phyloP scores from a whole-genome alignment of 2,797 vertebrate species.

The Lagorchestes hirsutus region DNA sequence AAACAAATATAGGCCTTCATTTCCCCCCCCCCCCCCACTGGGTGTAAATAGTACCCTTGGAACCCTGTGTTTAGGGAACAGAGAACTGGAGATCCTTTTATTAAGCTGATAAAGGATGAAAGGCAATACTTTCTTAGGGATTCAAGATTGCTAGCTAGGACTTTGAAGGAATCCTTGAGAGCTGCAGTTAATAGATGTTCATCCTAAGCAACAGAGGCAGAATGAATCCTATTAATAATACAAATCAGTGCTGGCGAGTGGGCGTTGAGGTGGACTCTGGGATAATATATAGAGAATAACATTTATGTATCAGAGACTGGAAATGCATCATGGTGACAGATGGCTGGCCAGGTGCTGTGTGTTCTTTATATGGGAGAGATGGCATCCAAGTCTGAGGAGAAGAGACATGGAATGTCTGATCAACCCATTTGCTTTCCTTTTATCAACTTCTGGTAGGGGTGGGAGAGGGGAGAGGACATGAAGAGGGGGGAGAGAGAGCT shows the following conservation, averaged over 20 bases:
- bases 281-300: not conserved
- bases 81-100: not conserved
- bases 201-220: too few relatives aligned
- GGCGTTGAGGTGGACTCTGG: not conserved
- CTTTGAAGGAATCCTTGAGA: not conserved
- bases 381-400: not conserved
- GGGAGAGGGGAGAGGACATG: not conserved
- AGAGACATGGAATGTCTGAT: not conserved
- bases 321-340: not conserved
- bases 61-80: not conserved
- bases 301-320: not conserved
- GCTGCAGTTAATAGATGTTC: not conserved
- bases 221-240: not conserved
- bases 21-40: not conserved
- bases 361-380: not conserved
- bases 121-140: too few relatives aligned
- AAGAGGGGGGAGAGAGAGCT: not conserved
- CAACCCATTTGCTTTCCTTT: not conserved
- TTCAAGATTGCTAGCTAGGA: not conserved
- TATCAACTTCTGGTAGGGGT: accelerated
- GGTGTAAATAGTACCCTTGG: not conserved
- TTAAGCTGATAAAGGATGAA: not conserved
- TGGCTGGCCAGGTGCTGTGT: not conserved
- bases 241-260: accelerated
- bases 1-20: not conserved